Percentiles rank a stretch among this genome's conserved stretches.
Evolutionary conservation across 1,140 invertebrate species (phyloP).

Genomic region (Lepeophtheirus salmonis): DNA sequence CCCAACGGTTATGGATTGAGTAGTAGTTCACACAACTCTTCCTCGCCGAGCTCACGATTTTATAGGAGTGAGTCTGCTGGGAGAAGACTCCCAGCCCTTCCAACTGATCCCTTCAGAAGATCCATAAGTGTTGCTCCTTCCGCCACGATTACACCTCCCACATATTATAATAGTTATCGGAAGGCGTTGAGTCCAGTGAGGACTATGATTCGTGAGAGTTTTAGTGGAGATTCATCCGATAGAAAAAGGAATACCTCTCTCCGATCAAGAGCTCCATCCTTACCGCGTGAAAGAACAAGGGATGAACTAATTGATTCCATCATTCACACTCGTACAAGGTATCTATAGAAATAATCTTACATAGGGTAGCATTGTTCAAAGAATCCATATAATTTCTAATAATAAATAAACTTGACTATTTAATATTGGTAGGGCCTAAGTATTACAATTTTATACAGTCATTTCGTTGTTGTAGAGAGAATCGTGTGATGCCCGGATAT

Average conservation of each 20-base stretch:
- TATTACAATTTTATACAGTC: no score
- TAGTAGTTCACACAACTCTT: neutral
- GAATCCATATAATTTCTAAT: no score
- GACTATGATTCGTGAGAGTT: neutral
- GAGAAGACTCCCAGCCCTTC: neutral
- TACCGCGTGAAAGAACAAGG: conserved; percentile 8
- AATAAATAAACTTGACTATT: neutral
- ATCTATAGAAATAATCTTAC: neutral
- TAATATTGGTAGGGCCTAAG: neutral
- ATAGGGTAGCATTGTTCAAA: neutral
- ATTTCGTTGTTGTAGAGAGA: neutral
- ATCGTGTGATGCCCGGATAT: conserved; percentile 16
- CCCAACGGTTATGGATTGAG: no score
- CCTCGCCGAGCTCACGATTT: neutral
- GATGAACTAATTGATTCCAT: conserved; percentile 18
- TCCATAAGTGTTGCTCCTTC: neutral
- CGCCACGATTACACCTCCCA: neutral
- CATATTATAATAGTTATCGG: neutral
- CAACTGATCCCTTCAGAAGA: neutral
- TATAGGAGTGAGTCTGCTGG: neutral
- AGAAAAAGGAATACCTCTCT: neutral
- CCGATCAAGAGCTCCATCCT: neutral
- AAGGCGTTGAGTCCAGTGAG: neutral
- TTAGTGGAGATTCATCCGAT: neutral
- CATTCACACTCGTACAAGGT: conserved; percentile 8